These are phyloP conservation scores for Thalassoma bifasciatum DNA, from an alignment of 2,113 vertebrate genomes.

Conservation along the genomic window DNA sequence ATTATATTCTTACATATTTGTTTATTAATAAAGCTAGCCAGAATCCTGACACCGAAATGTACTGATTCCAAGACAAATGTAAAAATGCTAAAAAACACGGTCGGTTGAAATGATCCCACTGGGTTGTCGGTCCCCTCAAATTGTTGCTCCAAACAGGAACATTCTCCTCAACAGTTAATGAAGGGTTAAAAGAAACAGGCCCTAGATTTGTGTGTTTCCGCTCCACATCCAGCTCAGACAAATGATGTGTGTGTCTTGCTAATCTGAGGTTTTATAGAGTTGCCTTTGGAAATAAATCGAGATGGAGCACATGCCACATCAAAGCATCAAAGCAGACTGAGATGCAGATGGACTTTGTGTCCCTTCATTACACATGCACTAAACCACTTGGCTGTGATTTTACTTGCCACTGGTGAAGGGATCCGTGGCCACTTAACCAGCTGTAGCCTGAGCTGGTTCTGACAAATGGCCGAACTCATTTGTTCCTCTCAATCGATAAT, in stretches of 20 bases:
- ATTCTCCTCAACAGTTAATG: slow-evolving; percentile 2
- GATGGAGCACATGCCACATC: slow-evolving; percentile 70
- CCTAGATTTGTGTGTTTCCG: slow-evolving; percentile 1
- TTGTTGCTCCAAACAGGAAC: neutral
- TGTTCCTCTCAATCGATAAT: slow-evolving; percentile 66
- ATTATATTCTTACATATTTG: too few species aligned
- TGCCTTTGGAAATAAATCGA: slow-evolving; percentile 59
- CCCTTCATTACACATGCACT: slow-evolving; percentile 77
- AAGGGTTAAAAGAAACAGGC: slow-evolving; percentile 25
- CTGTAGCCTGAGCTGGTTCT: slow-evolving; percentile 59
- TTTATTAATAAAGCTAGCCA: too few species aligned
- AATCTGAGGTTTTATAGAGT: slow-evolving; percentile 47
- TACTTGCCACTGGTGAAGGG: slow-evolving; percentile 67
- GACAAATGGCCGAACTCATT: slow-evolving; percentile 64
- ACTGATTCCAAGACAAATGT: too few species aligned
- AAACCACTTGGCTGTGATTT: slow-evolving; percentile 74
- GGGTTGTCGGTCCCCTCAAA: neutral
- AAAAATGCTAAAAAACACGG: too few species aligned
- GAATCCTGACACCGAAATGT: too few species aligned
- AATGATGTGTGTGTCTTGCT: slow-evolving; percentile 45
- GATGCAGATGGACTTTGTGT: slow-evolving; percentile 78
- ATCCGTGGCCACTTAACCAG: slow-evolving; percentile 71
- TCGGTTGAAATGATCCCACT: too few species aligned
- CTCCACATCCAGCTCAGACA: slow-evolving; percentile 31
- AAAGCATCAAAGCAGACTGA: slow-evolving; percentile 74